Conservation (phyloP, 2,113 vertebrate species). For the Dicentrarchus labrax region DNA sequence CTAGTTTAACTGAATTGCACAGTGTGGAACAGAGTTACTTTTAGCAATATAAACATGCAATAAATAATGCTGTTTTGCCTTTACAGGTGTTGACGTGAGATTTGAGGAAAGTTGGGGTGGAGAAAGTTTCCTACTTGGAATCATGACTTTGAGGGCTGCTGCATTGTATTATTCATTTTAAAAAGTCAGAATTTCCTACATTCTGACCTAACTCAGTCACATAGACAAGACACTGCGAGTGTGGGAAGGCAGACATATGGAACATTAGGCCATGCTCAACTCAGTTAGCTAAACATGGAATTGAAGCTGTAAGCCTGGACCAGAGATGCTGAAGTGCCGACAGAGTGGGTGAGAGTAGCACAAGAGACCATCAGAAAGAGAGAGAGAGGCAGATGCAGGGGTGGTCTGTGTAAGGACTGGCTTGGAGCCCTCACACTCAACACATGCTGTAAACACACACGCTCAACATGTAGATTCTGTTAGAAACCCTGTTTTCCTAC, state of each 20-base stretch:
- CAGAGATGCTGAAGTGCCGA: background rate
- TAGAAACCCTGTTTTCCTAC: background rate
- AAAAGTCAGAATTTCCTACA: slow-evolving; percentile 42
- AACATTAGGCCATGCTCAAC: slow-evolving; percentile 13
- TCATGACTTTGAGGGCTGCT: slow-evolving; percentile 6
- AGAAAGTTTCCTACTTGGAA: slow-evolving; percentile 40
- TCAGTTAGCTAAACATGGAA: background rate
- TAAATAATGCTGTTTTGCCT: slow-evolving; percentile 33
- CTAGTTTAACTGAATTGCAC: background rate
- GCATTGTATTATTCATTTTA: slow-evolving; percentile 26
- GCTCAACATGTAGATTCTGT: background rate
- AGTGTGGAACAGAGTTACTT: background rate
- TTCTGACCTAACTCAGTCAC: slow-evolving; percentile 11
- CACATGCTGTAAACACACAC: slow-evolving; percentile 10
- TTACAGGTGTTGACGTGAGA: slow-evolving; percentile 49
- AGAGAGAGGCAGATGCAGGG: slow-evolving; percentile 1
- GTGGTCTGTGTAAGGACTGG: slow-evolving; percentile 15
- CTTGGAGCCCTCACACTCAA: slow-evolving; percentile 10
- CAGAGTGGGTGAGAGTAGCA: slow-evolving; percentile 4
- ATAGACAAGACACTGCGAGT: slow-evolving; percentile 31
- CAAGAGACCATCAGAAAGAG: background rate
- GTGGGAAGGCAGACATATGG: slow-evolving; percentile 8
- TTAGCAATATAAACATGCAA: background rate
- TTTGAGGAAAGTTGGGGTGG: slow-evolving; percentile 37
- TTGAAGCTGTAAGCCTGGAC: background rate